Conservation (phyloP, 2,797 vertebrate species). For the Pangasius macronema region DNA sequence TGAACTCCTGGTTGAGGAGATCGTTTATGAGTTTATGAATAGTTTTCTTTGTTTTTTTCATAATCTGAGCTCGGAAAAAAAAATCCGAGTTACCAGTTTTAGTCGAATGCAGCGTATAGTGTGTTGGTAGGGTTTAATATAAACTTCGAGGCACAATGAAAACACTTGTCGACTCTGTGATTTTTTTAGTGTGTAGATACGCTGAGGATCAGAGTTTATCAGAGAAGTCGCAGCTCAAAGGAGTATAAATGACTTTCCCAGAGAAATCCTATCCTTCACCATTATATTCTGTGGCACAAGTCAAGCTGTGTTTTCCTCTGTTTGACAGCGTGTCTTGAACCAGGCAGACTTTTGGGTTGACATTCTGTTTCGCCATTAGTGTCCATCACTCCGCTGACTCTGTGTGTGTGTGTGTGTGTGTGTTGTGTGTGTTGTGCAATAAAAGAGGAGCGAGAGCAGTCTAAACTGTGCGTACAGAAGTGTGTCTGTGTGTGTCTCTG, state of each 20-base stretch:
- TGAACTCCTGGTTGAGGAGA: not conserved
- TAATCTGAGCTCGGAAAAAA: not conserved
- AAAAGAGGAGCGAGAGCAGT: not conserved
- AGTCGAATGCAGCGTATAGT: not conserved
- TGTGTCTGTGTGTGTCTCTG: slow-evolving; percentile 17
- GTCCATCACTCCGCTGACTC: slow-evolving; percentile 47
- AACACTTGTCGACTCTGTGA: not conserved
- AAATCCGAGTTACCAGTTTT: not conserved
- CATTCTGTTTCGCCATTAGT: slow-evolving; percentile 45
- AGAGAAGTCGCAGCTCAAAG: not conserved
- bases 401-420: slow-evolving; percentile 15
- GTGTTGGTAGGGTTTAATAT: not conserved
- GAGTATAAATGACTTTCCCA: slow-evolving; percentile 19
- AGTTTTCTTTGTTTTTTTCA: not conserved
- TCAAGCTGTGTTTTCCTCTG: slow-evolving; percentile 22
- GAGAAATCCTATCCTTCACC: slow-evolving; percentile 2
- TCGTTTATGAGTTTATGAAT: not conserved
- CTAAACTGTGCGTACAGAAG: not conserved
- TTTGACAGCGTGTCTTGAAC: slow-evolving; percentile 43
- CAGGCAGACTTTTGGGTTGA: slow-evolving; percentile 37
- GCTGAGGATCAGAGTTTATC: not conserved
- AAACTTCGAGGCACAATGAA: not conserved
- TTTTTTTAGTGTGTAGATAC: not conserved
- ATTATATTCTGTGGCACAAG: slow-evolving; percentile 25
- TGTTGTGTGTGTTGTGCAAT: not conserved